These are phyloP conservation scores for Cosmia trapezina DNA, from an alignment of 2,888 invertebrate genomes.

Conservation along the genomic window DNA sequence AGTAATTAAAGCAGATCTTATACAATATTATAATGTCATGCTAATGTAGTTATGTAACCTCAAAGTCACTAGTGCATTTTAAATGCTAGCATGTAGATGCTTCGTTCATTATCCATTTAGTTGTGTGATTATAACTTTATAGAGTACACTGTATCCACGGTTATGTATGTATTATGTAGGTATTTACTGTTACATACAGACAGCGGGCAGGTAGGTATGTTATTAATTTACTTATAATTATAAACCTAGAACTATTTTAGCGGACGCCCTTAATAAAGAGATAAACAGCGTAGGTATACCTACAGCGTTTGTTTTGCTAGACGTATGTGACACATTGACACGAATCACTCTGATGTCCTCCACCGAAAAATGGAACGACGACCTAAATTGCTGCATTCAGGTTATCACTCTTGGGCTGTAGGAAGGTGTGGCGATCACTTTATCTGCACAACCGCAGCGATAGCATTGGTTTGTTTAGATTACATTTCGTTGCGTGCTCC, in stretches of 20 bases:
- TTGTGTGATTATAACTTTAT: constrained; percentile 32
- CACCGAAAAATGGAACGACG: constrained; percentile 76
- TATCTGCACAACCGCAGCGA: constrained; percentile 46
- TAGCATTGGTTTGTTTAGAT: constrained; percentile 41
- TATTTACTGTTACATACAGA: constrained; percentile 29
- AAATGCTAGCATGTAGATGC: constrained; percentile 42
- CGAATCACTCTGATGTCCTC: constrained; percentile 73
- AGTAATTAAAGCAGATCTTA: constrained; percentile 52
- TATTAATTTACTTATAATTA: constrained; percentile 11
- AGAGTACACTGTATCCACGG: constrained; percentile 20
- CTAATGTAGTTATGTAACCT: constrained; percentile 53
- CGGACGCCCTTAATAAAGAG: constrained; percentile 67
- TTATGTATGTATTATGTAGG: constrained; percentile 21
- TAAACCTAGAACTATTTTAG: constrained; percentile 68
- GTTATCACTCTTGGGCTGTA: constrained; percentile 78
- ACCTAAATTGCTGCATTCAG: constrained; percentile 81
- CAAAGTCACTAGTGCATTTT: constrained; percentile 49
- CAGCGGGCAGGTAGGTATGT: constrained; percentile 13
- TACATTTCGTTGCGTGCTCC: constrained; percentile 65
- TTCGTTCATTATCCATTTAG: constrained; percentile 38
- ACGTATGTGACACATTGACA: constrained; percentile 73
- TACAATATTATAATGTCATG: constrained; percentile 53
- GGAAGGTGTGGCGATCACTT: constrained; percentile 69
- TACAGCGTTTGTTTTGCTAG: constrained; percentile 56
- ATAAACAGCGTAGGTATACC: constrained; percentile 61